Base-by-base conservation (phyloP, 23 tunicate species). In the Botrylloides violaceus region DNA sequence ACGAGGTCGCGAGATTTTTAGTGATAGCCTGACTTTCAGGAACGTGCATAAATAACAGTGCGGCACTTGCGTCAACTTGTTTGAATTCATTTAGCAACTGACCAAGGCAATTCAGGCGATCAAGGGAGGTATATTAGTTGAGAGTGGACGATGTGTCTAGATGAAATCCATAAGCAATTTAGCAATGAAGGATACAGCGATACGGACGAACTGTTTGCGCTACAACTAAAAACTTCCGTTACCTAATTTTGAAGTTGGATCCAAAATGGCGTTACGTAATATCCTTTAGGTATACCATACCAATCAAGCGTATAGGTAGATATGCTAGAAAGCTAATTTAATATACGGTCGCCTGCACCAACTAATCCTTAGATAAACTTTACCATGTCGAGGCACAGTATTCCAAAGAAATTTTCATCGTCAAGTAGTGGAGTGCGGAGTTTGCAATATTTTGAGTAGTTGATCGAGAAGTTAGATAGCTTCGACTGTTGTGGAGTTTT, bases 281-380 rank as follows among this genome's bases (percentile, higher is more conserved):
- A 43, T 15, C 12, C 15, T 43, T 7, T 9, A 9, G 9, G 53
- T 9, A 43, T 43, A 43, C 53, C 53, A 9, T 43, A 7, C 15
- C 53, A 43, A 43, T 43, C 53, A 43, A 43, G 53, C 53, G 53
- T 43, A 43, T 15, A n/a, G n/a, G 53, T 7, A 43, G 53, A 15
- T 43, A 9, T 43, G 53, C 12, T 43, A 43, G 53, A 7, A 43
- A 43, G 9, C 9, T 43, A 43, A 43, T 7, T 43, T 43, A 7
- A 43, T 43, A 43, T 43, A 43, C 53, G 53, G 53, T 43, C 53
- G 12, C 53, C 15, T 43, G 53, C 53, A 43, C 53, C 53, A 43
- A 43, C 53, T 43, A 43, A 43, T 43, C 53, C 53, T 43, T 43
- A 43, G 53, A 43, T 43, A 43, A 43, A 43, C 53, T 43, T 43